Conservation (phyloP, 2,888 invertebrate genomes). For the Synergus itoensis region DNA sequence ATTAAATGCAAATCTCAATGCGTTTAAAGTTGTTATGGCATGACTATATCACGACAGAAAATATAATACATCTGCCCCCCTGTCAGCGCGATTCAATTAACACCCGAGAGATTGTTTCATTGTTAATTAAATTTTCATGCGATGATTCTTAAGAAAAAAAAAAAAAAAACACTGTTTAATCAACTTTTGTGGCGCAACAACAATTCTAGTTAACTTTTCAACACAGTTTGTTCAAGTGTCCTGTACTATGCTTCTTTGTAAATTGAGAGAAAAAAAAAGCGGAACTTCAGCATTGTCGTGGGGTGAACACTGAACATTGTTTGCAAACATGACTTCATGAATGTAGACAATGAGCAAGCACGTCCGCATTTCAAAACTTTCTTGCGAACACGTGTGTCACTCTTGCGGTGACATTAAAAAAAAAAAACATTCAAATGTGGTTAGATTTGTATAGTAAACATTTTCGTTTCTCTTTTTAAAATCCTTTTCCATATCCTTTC, state of each 20-base stretch:
- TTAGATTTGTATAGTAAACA: not conserved
- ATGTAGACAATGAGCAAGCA: constrained; percentile 30
- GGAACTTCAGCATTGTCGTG: constrained; percentile 21
- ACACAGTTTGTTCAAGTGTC: constrained; percentile 9
- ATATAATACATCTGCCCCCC: constrained; percentile 48
- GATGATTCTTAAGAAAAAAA: constrained; percentile 21
- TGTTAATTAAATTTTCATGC: constrained; percentile 57
- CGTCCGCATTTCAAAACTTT: constrained; percentile 17
- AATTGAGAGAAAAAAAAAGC: not conserved
- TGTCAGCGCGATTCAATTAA: constrained; percentile 61
- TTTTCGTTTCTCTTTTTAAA: not conserved
- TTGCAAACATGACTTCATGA: constrained; percentile 28
- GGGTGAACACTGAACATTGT: constrained; percentile 21
- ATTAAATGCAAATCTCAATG: constrained; percentile 68
- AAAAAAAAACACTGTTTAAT: constrained; percentile 17
- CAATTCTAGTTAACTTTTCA: constrained; percentile 14
- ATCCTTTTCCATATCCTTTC: too few species aligned
- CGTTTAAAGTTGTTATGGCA: constrained; percentile 61
- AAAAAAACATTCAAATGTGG: not conserved
- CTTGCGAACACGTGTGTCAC: not conserved
- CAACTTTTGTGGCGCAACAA: constrained; percentile 12
- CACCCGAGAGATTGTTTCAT: constrained; percentile 52
- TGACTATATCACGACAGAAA: constrained; percentile 46
- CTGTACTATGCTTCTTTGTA: not conserved
- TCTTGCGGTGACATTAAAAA: not conserved